Evolutionary conservation across 2,113 vertebrate genomes (phyloP), one percentile per base, ranked within the genome.

Genomic region (Amphiprion percula): DNA sequence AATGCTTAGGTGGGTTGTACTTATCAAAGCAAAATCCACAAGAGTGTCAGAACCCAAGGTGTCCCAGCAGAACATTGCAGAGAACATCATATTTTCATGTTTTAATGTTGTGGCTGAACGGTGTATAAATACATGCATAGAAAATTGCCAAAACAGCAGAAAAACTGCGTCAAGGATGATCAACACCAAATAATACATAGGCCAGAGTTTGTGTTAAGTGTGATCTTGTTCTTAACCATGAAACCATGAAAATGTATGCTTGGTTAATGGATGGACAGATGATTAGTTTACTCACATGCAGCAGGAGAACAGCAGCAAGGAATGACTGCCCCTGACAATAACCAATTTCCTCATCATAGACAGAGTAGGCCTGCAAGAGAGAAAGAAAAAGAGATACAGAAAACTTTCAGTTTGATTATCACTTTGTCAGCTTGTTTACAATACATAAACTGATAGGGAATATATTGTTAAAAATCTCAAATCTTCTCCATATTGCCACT

Each of bases 271-370:
- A 65, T 46, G 23, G 15, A 68, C 14, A 8, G n/a, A 37, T 21
- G 21, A 19, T 0, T n/a, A 4, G 23, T 49, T 82, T 90, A 99
- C 98, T 98, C 86, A 99, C 98, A 78, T 99, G 98, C 52, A 99
- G 94, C 3, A 99, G 95, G 47, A 99, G 93, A 59, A 99, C 98
- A 47, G 98, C 98, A 71, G 97, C 98, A 21, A 99, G 96, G 87
- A 99, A 99, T 4, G 98, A 99, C 91, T 99, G 98, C 61, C 98
- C 98, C 90, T 98, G 98, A 90, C 98, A 99, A 73, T 99, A 99
- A 24, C 98, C 98, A n/a, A 99, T 99, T 87, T 99, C 98, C 82
- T 98, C 97, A 74, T 99, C 98, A 19, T 97, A 98, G 41, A 99
- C 97, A n/a, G 98, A 99, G 79, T 99, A 99, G 7, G 98, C 97